phyloP scores from a whole-genome alignment of 2,113 vertebrate genomes.

The Steatornis caripensis region DNA sequence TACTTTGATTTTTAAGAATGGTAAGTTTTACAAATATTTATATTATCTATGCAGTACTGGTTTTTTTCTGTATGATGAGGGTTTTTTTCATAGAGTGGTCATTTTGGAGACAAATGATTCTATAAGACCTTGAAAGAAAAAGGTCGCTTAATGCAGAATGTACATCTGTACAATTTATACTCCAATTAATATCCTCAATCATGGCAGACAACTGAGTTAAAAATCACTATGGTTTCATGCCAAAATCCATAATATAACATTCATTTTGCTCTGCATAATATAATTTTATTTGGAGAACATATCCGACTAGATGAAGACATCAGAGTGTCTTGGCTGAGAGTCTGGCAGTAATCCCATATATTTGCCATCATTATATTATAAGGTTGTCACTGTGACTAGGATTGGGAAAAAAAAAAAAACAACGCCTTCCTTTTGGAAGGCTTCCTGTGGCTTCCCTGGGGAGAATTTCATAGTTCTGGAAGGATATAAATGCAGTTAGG shows the following conservation, averaged over 20 bases:
- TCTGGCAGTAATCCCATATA: background rate
- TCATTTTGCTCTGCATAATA: background rate
- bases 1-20: background rate
- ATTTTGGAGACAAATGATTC: background rate
- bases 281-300: conserved; percentile 23
- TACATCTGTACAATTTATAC: background rate
- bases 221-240: conserved; percentile 20
- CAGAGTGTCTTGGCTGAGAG: background rate
- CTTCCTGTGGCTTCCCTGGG: background rate
- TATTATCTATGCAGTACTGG: background rate
- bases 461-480: background rate
- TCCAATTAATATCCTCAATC: conserved; percentile 1
- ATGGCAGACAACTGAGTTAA: background rate
- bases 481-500: background rate
- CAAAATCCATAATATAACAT: background rate
- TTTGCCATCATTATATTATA: background rate
- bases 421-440: background rate
- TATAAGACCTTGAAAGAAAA: background rate
- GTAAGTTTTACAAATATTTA: background rate
- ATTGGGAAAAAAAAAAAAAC: too few relatives aligned
- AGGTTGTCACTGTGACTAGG: background rate
- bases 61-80: background rate
- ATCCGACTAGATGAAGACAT: conserved; percentile 14
- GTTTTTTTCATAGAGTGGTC: background rate
- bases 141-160: background rate